Base-by-base conservation (phyloP, 2,888 invertebrate genomes). In the Oligia strigilis region DNA sequence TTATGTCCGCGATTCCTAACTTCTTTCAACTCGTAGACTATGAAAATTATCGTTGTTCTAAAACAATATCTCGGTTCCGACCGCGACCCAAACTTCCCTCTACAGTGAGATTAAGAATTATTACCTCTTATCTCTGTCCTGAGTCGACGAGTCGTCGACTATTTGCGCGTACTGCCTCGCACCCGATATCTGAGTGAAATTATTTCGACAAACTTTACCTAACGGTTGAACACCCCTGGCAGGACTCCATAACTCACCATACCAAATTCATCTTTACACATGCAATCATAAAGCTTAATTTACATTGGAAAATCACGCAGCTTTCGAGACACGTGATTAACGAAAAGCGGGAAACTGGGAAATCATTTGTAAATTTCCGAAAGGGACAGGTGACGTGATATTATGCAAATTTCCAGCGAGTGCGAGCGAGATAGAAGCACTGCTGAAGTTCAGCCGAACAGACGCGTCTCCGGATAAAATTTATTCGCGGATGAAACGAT, bases 401-500 rank as follows among this genome's bases (percentile, higher is more conserved):
- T 95, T 95, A 95, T 95, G 96, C 94, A 96, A 95, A 96, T 96
- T 87, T 82, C 66, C 73, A 58, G 81, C 73, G 88, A 80, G 96
- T 85, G 91, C 78, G 93, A 96, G 92, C 85, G 94, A 90, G 96
- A 96, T 86, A 86, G 92, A 84, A 82, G 81, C 87, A 89, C 83
- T 87, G 89, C 92, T 93, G 93, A 94, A 94, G 94, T 96, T 96
- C 94, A 89, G 89, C 82, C 83, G 81, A 89, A 90, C 89, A 94
- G 93, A 91, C 90, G 88, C 91, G 91, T 90, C 92, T 91, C 92
- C 91, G 93, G 95, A 94, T 95, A 94, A 95, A 95, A 96, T 96
- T 94, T 96, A 95, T 95, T 94, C 93, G 92, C 93, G 95, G 96
- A 96, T 96, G 95, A 96, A 96, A 96, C 96, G 97, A 97, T 97